Base-by-base conservation (phyloP, 2,888 invertebrate genomes). In the Xestia ashworthii region DNA sequence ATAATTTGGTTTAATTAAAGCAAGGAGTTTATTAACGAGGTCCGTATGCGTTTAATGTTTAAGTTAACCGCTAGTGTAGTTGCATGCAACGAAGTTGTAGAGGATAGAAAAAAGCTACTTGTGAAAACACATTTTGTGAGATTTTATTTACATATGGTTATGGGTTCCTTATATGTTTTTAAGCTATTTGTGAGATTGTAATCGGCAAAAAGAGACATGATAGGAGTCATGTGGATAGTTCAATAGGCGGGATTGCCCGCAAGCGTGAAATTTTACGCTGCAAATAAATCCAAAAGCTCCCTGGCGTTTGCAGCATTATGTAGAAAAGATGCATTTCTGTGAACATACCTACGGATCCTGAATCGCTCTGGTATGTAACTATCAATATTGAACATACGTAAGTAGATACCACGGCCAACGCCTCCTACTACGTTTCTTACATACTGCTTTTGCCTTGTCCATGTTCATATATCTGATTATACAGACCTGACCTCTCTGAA, bases 31-130 rank as follows among this genome's bases (percentile, higher is more conserved):
- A 76, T 74, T 68, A 83, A 71, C 71, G 71, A 78, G 55, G 65
- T 65, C 66, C 73, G 68, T n/a, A 73, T 83, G 83, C 77, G 46
- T 71, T 79, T 73, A 80, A 76, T 85, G 80, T 72, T 74, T 83
- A 62, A 67, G 44, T 75, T 12, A 78, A 82, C 77, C 74, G 58
- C 77, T 60, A 50, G 14, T 58, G 62, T 44, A 38, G 25, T 41
- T 53, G 38, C n/a, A 32, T 44, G 58, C 50, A 74, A 25, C 46
- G 32, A 60, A 44, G 55, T 41, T 46, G 25, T 46, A 38, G 16
- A 14, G 22, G 25, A 5, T 71, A 50, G 14, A 50, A 71, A 80
- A 80, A 73, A n/a, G 3, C 1, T 19, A 60, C 6, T 64, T 22
- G 25, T 65, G 41, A 55, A 38, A 50, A 5, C 5, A n/a, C 5